These are phyloP conservation scores for Sycophila sp. DNA, from an alignment of 1,140 invertebrate species.

Conservation along the genomic window DNA sequence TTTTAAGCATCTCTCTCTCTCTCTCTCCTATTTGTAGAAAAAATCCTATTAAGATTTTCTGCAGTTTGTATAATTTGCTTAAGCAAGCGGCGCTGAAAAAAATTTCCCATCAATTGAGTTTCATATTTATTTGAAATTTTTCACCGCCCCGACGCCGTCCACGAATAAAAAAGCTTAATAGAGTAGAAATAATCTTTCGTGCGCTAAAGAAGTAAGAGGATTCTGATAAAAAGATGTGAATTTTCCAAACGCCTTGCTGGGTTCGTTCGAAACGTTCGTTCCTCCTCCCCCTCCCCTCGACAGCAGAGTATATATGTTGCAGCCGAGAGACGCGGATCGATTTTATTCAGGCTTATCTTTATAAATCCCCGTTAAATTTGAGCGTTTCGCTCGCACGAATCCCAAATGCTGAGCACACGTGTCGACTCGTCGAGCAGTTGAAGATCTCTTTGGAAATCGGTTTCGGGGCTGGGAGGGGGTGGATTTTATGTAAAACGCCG, in stretches of 20 bases:
- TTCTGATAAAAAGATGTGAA: not conserved
- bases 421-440: not conserved
- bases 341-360: constrained; percentile 50
- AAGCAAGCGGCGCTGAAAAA: not conserved
- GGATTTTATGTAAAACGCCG: constrained; percentile 4
- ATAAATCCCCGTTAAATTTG: constrained; percentile 49
- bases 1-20: not conserved
- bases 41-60: too few species aligned
- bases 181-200: constrained; percentile 8
- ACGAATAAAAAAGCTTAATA: constrained; percentile 1
- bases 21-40: not conserved
- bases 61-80: too few species aligned
- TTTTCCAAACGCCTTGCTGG: not conserved
- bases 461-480: not conserved
- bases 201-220: constrained; percentile 5
- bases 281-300: not conserved
- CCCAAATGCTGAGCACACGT: constrained; percentile 5
- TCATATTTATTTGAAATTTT: too few species aligned
- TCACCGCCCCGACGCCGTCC: too few species aligned
- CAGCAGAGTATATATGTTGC: too few species aligned
- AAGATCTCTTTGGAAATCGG: not conserved
- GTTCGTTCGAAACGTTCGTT: not conserved
- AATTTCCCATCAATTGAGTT: too few species aligned
- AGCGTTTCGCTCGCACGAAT: constrained; percentile 11
- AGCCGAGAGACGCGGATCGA: constrained; percentile 29